phyloP scores from a whole-genome alignment of 2,113 vertebrate genomes.

The Aldabrachelys gigantea region DNA sequence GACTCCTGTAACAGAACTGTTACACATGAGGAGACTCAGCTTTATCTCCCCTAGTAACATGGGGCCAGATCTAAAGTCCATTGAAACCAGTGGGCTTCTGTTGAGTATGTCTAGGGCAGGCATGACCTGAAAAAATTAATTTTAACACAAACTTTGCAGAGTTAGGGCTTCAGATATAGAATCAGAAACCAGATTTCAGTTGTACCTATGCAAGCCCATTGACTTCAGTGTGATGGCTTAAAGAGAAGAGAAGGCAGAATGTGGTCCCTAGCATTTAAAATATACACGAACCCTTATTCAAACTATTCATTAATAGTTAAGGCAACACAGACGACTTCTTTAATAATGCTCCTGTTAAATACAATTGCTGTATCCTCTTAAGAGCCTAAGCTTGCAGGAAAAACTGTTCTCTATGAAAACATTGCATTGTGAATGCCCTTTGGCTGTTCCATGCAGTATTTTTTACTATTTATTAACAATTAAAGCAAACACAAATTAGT shows the following conservation, averaged over 20 bases:
- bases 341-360: accelerated
- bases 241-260: accelerated
- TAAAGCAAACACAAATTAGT: neutral
- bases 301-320: neutral
- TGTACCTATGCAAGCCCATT: neutral
- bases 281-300: neutral
- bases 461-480: neutral
- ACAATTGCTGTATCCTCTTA: neutral
- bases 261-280: neutral
- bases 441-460: neutral
- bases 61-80: neutral
- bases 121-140: neutral
- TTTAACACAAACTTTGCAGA: neutral
- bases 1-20: neutral
- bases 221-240: neutral
- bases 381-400: neutral
- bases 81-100: neutral
- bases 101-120: neutral
- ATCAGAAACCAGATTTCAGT: neutral
- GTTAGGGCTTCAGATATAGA: neutral
- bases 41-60: neutral
- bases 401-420: neutral
- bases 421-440: neutral
- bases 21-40: neutral
- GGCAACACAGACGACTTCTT: neutral